Evolutionary conservation across 2,888 invertebrate genomes (phyloP).

Genomic region (Taenaris catops): DNA sequence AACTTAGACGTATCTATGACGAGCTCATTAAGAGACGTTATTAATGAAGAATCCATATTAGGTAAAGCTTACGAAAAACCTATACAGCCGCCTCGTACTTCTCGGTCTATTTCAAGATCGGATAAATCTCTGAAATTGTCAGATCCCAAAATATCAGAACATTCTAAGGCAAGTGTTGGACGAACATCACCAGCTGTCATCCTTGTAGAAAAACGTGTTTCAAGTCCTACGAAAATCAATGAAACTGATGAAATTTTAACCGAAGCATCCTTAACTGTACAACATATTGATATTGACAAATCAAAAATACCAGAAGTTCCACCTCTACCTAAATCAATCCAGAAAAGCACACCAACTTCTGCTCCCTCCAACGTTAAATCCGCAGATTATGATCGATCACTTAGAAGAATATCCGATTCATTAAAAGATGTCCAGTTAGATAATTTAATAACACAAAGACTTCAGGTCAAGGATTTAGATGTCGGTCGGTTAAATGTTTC

Average conservation of each 20-base stretch:
- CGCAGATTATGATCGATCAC: constrained; percentile 36
- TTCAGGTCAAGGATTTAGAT: constrained; percentile 87
- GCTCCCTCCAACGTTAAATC: constrained; percentile 33
- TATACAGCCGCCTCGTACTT: constrained; percentile 64
- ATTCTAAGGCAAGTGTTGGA: constrained; percentile 75
- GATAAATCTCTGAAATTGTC: constrained; percentile 78
- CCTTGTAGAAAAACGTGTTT: constrained; percentile 79
- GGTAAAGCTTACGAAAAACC: constrained; percentile 68
- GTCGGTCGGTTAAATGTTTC: constrained; percentile 89
- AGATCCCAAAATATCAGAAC: constrained; percentile 75
- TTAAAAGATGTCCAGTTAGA: constrained; percentile 60
- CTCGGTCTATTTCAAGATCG: constrained; percentile 75
- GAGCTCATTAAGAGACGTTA: constrained; percentile 64
- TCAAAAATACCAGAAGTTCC: constrained; percentile 62
- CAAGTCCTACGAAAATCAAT: constrained; percentile 80
- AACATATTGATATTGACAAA: constrained; percentile 81
- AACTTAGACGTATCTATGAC: constrained; percentile 65
- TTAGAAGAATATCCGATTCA: constrained; percentile 52
- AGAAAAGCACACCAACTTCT: constrained; percentile 33
- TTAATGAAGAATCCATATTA: constrained; percentile 76
- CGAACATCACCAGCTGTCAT: constrained; percentile 82
- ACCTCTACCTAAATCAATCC: constrained; percentile 54
- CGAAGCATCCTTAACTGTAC: constrained; percentile 83
- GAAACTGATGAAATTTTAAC: constrained; percentile 82
- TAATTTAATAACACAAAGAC: constrained; percentile 78